phyloP scores from a whole-genome alignment of 2,113 vertebrate genomes.

The Lathamus discolor region DNA sequence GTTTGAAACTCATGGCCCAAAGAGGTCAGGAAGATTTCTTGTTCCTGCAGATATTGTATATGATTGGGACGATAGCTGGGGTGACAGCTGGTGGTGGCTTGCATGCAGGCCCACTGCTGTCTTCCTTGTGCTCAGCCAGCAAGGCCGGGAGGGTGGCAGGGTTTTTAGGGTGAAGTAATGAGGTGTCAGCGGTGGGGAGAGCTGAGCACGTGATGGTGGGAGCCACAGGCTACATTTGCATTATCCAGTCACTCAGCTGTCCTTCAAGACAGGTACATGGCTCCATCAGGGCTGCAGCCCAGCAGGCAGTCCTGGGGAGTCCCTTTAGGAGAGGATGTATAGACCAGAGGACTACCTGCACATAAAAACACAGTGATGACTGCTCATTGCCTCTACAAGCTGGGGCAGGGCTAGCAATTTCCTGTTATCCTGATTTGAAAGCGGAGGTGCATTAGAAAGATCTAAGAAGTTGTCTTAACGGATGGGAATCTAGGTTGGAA shows the following conservation, averaged over 20 bases:
- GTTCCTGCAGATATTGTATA: background rate
- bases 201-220: background rate
- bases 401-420: background rate
- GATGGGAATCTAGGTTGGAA: background rate
- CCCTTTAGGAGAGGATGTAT: background rate
- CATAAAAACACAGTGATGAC: no score
- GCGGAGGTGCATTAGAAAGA: background rate
- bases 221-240: background rate
- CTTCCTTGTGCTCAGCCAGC: background rate
- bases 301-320: no score
- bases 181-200: background rate
- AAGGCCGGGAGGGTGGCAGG: background rate
- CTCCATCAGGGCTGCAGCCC: background rate
- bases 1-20: background rate
- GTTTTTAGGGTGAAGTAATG: background rate
- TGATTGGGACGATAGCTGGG: background rate
- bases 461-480: background rate
- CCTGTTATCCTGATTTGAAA: background rate
- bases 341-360: background rate
- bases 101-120: background rate
- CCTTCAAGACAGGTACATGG: background rate
- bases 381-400: fast-evolving
- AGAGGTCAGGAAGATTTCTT: background rate
- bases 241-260: background rate
- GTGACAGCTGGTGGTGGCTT: background rate